phyloP scores from a whole-genome alignment of 2,797 vertebrate genomes.

The Notamacropus eugenii region DNA sequence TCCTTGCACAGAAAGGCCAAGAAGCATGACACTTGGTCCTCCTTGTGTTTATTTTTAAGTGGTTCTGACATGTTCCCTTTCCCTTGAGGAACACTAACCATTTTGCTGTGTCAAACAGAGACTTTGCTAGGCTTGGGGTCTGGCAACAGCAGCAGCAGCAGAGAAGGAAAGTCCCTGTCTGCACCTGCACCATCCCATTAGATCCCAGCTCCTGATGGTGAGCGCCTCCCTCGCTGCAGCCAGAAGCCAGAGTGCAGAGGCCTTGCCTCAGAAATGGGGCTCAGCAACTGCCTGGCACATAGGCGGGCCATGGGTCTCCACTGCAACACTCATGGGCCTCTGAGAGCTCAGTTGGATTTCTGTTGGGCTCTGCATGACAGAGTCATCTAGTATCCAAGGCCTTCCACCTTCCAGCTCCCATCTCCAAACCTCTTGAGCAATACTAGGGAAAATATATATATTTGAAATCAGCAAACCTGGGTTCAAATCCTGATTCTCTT shows the following conservation, averaged over 20 bases:
- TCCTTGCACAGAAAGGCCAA: conserved; percentile 83
- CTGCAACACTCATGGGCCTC: conserved; percentile 26
- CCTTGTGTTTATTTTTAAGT: conserved; percentile 89
- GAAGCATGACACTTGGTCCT: conserved; percentile 86
- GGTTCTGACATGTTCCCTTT: conserved; percentile 86
- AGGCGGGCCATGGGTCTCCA: conserved; percentile 57
- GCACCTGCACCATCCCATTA: conserved; percentile 71
- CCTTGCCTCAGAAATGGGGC: conserved; percentile 50
- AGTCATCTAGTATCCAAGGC: neutral
- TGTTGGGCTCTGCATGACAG: neutral
- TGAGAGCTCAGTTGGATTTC: conserved; percentile 64
- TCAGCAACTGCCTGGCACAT: conserved; percentile 73
- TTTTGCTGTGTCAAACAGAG: conserved; percentile 79
- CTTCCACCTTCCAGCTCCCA: neutral
- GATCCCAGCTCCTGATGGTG: conserved; percentile 76
- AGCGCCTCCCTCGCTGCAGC: conserved; percentile 66
- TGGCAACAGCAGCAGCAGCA: conserved; percentile 73
- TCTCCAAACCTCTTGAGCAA: neutral
- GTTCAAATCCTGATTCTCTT: neutral
- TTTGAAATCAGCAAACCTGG: neutral
- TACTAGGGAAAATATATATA: neutral
- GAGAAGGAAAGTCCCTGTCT: conserved; percentile 74
- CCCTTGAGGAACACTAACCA: conserved; percentile 86
- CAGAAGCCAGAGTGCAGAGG: conserved; percentile 69
- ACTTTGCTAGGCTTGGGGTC: conserved; percentile 75